Evolutionary conservation across 1,140 invertebrate genomes (phyloP), one percentile per base, ranked within the genome.

Genomic region (Drosophila mauritiana): DNA sequence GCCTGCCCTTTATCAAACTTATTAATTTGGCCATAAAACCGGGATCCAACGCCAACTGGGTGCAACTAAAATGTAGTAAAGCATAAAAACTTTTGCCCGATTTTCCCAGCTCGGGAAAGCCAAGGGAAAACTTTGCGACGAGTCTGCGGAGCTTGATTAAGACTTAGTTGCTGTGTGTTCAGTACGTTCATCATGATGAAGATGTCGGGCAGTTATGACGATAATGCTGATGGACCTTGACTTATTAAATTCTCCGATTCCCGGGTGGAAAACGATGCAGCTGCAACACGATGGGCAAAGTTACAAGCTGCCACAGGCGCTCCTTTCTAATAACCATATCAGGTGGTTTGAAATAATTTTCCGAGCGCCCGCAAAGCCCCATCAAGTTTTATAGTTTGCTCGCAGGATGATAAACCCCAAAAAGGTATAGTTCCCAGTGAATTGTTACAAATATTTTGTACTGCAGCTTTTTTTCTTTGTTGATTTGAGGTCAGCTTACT

Each of bases 1-100:
- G 36, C 17, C 55, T 62, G 57, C 27, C 56, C 55, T 74, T 64
- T 79, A 78, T 67, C 76, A 84, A 75, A 80, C 63, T 83, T 83
- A 70, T 79, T 75, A 75, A 79, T 55, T 75, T 59, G 39, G 45
- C 39, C 65, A 67, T 76, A 80, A 73, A 57, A 22, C 43, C 55
- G 15, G 20, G 7, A 51, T 46, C 45, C 17, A 8, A 20, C 12
- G 11, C 34, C 45, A 17, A 27, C 11, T 3, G 27, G 46, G 17
- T 64, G 73, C 63, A 67, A 68, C 68, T 62, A 57, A 79, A 67
- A 65, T 45, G 56, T 42, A 39, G 52, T 54, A 62, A 49, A 73
- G 58, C 59, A 62, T 76, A 76, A 78, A 79, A 84, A 84, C 42
- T 83, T 82, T 82, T 36, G 36, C 36, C 42, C 17, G 17, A 4